These are phyloP conservation scores for Molossus molossus DNA, from an alignment of 2,797 vertebrate species.

Conservation along the genomic window DNA sequence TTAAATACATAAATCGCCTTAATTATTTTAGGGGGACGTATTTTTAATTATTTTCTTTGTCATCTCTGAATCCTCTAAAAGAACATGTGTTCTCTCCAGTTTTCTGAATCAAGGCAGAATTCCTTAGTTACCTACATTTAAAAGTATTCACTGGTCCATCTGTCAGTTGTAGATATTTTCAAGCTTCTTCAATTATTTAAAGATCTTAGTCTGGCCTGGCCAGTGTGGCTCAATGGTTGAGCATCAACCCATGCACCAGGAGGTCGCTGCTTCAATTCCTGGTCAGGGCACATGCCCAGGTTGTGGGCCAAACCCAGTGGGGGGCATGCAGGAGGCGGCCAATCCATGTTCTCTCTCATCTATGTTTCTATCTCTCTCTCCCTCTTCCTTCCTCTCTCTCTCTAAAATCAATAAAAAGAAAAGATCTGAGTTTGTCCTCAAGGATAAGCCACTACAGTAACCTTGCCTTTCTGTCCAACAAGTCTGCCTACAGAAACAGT, in stretches of 20 bases:
- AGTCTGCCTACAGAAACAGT: background rate
- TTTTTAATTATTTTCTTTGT: conserved; percentile 3
- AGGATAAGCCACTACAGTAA: background rate
- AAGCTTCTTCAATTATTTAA: background rate
- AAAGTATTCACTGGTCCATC: background rate
- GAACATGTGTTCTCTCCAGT: background rate
- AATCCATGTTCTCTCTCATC: too few relatives aligned
- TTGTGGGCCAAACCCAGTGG: too few relatives aligned
- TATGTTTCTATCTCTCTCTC: too few relatives aligned
- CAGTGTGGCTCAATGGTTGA: too few relatives aligned
- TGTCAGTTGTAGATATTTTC: background rate
- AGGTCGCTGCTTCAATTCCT: too few relatives aligned
- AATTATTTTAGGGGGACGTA: background rate
- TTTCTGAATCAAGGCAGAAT: background rate
- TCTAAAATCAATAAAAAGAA: background rate
- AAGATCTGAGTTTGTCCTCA: background rate
- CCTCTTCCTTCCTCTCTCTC: too few relatives aligned
- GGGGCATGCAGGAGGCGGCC: too few relatives aligned
- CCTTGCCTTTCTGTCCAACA: background rate
- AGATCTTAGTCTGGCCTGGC: background rate
- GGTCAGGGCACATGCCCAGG: too few relatives aligned
- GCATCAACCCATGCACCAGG: too few relatives aligned
- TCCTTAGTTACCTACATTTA: background rate
- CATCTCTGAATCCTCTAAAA: background rate
- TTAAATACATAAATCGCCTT: background rate